Evolutionary conservation across 2,113 vertebrate genomes (phyloP).

Genomic region (Leuciscus idus): DNA sequence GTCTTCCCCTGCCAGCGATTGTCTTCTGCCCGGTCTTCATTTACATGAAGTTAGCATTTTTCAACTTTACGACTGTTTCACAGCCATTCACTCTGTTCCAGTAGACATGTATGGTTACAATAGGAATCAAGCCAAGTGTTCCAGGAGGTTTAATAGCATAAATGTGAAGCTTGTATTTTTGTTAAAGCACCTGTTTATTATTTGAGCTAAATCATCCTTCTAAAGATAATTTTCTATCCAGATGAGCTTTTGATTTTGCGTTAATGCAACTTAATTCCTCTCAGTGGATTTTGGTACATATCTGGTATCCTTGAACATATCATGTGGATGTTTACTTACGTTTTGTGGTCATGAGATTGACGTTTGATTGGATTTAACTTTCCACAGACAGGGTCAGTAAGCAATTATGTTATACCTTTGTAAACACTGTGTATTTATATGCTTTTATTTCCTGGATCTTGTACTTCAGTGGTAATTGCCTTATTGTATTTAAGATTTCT

Average conservation of each 20-base stretch:
- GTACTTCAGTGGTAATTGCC: not conserved
- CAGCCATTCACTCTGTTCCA: not conserved
- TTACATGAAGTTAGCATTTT: not conserved
- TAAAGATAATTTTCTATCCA: not conserved
- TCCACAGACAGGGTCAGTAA: not conserved
- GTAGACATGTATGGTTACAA: not conserved
- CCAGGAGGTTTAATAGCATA: not conserved
- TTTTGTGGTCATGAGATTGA: not conserved
- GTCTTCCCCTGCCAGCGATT: not conserved
- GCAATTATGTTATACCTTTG: not conserved
- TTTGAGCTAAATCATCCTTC: not conserved
- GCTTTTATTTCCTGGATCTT: not conserved
- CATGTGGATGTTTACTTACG: not conserved
- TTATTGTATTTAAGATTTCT: constrained; percentile 9
- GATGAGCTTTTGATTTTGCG: not conserved
- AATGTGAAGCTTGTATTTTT: not conserved
- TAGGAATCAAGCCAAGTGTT: not conserved
- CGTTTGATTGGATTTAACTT: not conserved
- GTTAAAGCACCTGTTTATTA: not conserved
- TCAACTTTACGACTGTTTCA: not conserved
- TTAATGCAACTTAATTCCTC: not conserved
- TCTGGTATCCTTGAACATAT: not conserved
- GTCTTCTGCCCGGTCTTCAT: not conserved
- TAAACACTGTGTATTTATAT: not conserved
- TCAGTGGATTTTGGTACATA: not conserved